phyloP scores from a whole-genome alignment of 2,797 vertebrate genomes.

The Percopsis omiscomaycus region DNA sequence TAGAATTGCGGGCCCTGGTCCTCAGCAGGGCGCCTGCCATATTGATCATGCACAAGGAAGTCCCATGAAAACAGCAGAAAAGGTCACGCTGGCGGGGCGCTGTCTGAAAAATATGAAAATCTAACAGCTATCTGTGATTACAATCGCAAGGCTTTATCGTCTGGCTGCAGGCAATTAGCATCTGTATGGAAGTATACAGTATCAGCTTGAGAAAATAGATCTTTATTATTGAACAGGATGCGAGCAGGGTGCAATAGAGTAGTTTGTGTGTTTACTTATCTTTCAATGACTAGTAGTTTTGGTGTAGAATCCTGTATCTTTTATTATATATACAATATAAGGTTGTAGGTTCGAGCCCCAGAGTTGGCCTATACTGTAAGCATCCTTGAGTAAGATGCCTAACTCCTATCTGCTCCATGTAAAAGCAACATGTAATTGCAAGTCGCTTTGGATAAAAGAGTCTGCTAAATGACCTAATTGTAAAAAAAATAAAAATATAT shows the following conservation, averaged over 20 bases:
- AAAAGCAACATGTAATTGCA: no score
- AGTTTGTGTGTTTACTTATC: not conserved
- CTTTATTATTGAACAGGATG: slow-evolving; percentile 25
- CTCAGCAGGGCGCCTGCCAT: slow-evolving; percentile 44
- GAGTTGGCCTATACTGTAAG: no score
- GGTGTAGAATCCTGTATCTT: not conserved
- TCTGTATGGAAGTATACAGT: slow-evolving; percentile 47
- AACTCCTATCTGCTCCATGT: no score
- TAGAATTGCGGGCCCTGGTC: slow-evolving; percentile 37
- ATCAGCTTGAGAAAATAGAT: slow-evolving; percentile 38
- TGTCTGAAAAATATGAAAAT: slow-evolving; percentile 78
- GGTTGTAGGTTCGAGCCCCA: no score
- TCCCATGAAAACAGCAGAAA: slow-evolving; percentile 63
- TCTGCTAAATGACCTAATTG: no score
- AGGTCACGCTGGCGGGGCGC: slow-evolving; percentile 65
- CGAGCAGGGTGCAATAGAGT: not conserved
- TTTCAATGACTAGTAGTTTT: not conserved
- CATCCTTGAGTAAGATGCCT: no score
- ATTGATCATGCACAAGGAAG: slow-evolving; percentile 64
- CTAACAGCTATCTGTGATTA: slow-evolving; percentile 66
- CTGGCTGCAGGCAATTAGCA: slow-evolving; percentile 52
- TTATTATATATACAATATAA: no score
- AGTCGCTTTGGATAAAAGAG: no score
- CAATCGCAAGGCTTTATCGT: slow-evolving; percentile 51
- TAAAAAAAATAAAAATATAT: no score